Evolutionary conservation across 2,113 vertebrate species (phyloP).

Genomic region (Butastur rufipennis): DNA sequence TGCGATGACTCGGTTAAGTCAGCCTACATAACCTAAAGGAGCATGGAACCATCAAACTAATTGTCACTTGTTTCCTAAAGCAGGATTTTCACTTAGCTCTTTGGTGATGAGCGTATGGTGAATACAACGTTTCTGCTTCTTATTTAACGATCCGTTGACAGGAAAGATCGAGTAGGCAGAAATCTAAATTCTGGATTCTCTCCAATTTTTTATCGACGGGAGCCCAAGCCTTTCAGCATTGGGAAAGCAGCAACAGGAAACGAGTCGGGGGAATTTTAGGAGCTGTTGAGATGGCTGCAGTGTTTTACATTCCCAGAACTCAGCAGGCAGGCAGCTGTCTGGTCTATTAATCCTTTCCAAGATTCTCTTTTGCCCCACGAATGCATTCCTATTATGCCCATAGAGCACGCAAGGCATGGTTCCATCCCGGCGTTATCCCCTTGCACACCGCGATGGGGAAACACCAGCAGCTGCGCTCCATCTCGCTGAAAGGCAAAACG

Average conservation of each 20-base stretch:
- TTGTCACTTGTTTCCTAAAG: not conserved
- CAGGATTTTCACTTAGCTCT: constrained; percentile 9
- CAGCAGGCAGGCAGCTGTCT: constrained; percentile 59
- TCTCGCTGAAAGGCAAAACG: not conserved
- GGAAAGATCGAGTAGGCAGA: constrained; percentile 34
- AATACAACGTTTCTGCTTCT: not conserved
- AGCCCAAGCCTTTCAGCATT: constrained; percentile 39
- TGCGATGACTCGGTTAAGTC: not conserved
- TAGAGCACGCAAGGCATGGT: not conserved
- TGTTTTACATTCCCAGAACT: constrained; percentile 52
- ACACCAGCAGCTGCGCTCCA: not conserved
- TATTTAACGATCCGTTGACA: constrained; percentile 40
- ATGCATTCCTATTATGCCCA: not conserved
- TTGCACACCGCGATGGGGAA: not conserved
- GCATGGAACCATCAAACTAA: not conserved
- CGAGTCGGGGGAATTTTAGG: constrained; percentile 55
- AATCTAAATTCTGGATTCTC: constrained; percentile 38
- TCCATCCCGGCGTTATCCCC: not conserved
- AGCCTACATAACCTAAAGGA: not conserved
- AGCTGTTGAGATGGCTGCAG: constrained; percentile 64
- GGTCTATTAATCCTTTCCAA: constrained; percentile 9
- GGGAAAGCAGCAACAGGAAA: constrained; percentile 64
- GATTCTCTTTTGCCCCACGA: not conserved
- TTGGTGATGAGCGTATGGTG: not conserved
- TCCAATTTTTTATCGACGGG: constrained; percentile 44